These are phyloP conservation scores for Brienomyrus brachyistius DNA, from an alignment of 2,113 vertebrate genomes.

Conservation along the genomic window DNA sequence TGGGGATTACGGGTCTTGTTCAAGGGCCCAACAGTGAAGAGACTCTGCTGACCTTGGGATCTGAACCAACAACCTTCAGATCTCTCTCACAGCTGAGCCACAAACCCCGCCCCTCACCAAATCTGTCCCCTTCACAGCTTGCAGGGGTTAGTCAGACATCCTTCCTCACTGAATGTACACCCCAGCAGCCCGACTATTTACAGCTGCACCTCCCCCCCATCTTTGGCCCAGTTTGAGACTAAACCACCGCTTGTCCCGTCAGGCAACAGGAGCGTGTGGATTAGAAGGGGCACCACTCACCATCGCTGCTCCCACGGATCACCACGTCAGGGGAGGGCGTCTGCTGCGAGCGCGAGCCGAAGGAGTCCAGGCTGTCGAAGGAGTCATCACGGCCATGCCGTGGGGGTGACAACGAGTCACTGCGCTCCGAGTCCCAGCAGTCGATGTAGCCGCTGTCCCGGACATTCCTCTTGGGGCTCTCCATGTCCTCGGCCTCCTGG, in stretches of 20 bases:
- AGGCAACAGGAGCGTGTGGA: background rate
- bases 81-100: background rate
- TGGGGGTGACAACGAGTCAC: slow-evolving; percentile 88
- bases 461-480: slow-evolving; percentile 79
- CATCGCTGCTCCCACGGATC: slow-evolving; percentile 80
- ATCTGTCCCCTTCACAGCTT: slow-evolving; percentile 28
- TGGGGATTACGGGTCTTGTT: background rate
- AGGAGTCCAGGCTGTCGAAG: slow-evolving; percentile 88
- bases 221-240: too few species aligned
- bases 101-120: background rate
- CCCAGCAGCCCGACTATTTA: background rate
- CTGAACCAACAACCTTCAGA: background rate
- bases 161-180: background rate
- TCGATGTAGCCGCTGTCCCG: slow-evolving; percentile 95
- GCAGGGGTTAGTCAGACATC: background rate
- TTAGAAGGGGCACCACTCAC: slow-evolving; percentile 54
- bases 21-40: background rate
- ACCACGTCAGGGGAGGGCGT: slow-evolving; percentile 89
- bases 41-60: background rate
- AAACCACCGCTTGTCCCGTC: background rate
- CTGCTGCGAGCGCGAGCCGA: slow-evolving; percentile 88
- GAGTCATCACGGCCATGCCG: slow-evolving; percentile 88
- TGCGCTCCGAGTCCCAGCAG: slow-evolving; percentile 93
- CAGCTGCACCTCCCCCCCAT: background rate
- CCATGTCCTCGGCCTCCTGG: slow-evolving; percentile 74